phyloP scores from a whole-genome alignment of 2,888 invertebrate species.

The Cyaniris semiargus region DNA sequence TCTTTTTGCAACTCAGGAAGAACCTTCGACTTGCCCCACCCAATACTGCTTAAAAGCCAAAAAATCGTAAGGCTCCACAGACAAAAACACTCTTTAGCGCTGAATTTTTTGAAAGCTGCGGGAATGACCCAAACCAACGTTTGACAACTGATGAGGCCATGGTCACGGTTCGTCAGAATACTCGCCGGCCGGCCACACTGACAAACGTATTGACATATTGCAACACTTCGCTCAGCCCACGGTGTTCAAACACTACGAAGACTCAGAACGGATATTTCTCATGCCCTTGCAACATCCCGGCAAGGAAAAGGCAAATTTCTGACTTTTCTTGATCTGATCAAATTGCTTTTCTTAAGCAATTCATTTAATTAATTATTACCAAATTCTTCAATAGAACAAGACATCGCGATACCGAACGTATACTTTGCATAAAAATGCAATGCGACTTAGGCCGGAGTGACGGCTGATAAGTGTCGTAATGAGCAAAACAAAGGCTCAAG shows the following conservation, averaged over 20 bases:
- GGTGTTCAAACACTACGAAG: neutral
- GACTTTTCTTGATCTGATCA: neutral
- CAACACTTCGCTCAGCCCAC: neutral
- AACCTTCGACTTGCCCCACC: too few relatives aligned
- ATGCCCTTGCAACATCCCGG: neutral
- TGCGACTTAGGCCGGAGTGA: conserved; percentile 56
- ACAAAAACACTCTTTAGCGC: too few relatives aligned
- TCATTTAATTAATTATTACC: too few relatives aligned
- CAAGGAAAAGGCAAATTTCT: neutral
- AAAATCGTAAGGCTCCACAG: too few relatives aligned
- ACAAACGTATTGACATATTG: conserved; percentile 1
- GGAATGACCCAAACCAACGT: neutral
- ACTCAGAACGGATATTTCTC: conserved; percentile 2
- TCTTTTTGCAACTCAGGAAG: neutral
- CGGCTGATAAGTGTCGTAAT: conserved; percentile 72
- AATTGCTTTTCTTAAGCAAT: too few relatives aligned
- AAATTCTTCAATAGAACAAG: conserved; percentile 37
- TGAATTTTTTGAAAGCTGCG: too few relatives aligned
- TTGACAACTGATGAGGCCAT: neutral
- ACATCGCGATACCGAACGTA: conserved; percentile 43
- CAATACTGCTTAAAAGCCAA: too few relatives aligned
- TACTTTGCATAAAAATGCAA: conserved; percentile 67
- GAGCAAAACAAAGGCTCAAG: conserved; percentile 70
- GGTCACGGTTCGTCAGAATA: neutral
- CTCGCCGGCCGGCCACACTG: neutral